Percentiles rank a stretch among this genome's conserved stretches.
Evolutionary conservation across 2,797 vertebrate species (phyloP).

Genomic region (Rhynchonycteris naso): DNA sequence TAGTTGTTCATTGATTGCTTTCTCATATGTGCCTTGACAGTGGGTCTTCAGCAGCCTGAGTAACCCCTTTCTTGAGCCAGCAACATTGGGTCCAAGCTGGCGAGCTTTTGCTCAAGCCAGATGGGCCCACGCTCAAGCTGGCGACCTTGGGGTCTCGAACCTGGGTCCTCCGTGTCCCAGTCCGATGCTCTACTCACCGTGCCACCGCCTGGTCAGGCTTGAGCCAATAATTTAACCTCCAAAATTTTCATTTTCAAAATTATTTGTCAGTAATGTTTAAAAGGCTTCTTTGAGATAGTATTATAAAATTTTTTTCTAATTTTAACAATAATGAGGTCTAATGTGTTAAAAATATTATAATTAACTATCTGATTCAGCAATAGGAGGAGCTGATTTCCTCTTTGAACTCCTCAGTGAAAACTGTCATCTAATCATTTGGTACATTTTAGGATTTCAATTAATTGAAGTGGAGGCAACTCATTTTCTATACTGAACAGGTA

Average conservation of each 20-base stretch:
- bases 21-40: no score
- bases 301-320: slow-evolving; percentile 40
- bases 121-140: no score
- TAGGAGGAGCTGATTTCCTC: slow-evolving; percentile 70
- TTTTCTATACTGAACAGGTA: slow-evolving; percentile 56
- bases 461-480: slow-evolving; percentile 52
- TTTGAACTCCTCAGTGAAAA: slow-evolving; percentile 68
- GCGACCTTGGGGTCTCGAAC: no score
- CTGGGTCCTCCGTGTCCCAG: no score
- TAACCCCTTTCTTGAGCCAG: no score
- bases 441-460: slow-evolving; percentile 68
- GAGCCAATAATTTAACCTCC: slow-evolving; percentile 44
- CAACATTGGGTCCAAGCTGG: no score
- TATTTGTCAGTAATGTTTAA: slow-evolving; percentile 2
- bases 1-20: no score
- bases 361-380: slow-evolving; percentile 48
- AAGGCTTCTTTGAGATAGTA: slow-evolving; percentile 1
- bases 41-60: no score
- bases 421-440: slow-evolving; percentile 62
- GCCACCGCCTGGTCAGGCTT: no score
- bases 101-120: no score
- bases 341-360: slow-evolving; percentile 69
- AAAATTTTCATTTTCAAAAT: slow-evolving; percentile 37
- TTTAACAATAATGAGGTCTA: slow-evolving; percentile 57
- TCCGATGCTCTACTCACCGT: no score